Base-by-base conservation (phyloP, 2,797 vertebrate genomes). In the Podarcis lilfordi region DNA sequence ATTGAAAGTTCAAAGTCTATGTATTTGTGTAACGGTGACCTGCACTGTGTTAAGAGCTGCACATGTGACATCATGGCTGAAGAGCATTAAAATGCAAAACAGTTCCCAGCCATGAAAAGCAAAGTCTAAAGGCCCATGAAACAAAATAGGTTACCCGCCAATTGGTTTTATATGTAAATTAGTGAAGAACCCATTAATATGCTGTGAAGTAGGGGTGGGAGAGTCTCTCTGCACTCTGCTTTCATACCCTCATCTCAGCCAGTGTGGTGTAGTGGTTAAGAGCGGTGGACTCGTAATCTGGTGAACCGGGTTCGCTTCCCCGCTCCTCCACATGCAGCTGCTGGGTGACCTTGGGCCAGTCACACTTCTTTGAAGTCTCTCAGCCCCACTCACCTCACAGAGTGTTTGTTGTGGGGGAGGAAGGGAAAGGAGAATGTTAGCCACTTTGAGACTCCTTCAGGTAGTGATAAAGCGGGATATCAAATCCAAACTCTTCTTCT, bases 71-170 rank as follows among this genome's bases (percentile, higher is more conserved):
- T 91, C 37, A 4, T 59, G 64, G 79, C 87, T 78, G 78, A 92
- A 75, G 80, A 88, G 85, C 91, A 76, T 89, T 94, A 86, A 71
- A 89, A 85, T 25, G 88, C 21, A 80, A 71, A 86, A 84, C 83
- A 82, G 88, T 87, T 92, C 91, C 93, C 93, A 94, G 68, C 89
- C 91, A 50, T 40, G 27, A n/a, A 78, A 78, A 78, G 8, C 8
- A 35, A 87, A 86, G 81, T 75, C 80, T 87, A 43, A 91, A 92
- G 92, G 84, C 25, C 86, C 89, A 91, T 0, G 0, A 85, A 86
- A 37, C 72, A 64, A 77, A 84, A 43, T 80, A 32, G 75, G 93
- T 95, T 94, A 92, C 90, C 93, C 92, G 75, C 89, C 87, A 29
- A 3, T 88, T 91, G 32, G 89, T 95, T 92, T 91, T 93, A 68